These are phyloP conservation scores for Cryptocephalus moraei DNA, from an alignment of 2,888 invertebrate genomes.

Conservation along the genomic window DNA sequence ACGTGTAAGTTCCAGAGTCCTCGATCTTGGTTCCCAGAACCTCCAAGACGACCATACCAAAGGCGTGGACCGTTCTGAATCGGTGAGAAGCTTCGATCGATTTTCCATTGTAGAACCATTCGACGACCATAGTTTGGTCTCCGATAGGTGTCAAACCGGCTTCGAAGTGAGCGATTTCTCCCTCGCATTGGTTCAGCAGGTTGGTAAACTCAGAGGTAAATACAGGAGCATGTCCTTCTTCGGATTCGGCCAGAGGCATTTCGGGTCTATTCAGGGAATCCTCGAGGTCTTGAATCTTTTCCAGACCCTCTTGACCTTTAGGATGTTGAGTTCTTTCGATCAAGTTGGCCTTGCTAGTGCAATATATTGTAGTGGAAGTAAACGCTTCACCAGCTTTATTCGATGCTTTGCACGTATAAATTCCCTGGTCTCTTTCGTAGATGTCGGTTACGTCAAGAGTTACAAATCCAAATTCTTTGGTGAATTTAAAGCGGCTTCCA, in stretches of 20 bases:
- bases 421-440: conserved; percentile 87
- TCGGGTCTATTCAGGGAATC: conserved; percentile 70
- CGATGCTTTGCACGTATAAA: conserved; percentile 84
- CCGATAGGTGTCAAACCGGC: conserved; percentile 90
- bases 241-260: conserved; percentile 55
- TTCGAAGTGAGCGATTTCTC: conserved; percentile 96
- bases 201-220: conserved; percentile 83
- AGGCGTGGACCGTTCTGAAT: conserved; percentile 87
- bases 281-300: conserved; percentile 83
- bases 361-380: conserved; percentile 81
- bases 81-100: conserved; percentile 81
- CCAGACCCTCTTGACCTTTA: conserved; percentile 86
- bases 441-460: conserved; percentile 87
- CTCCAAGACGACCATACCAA: conserved; percentile 95
- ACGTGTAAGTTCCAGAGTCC: conserved; percentile 84
- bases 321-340: conserved; percentile 89
- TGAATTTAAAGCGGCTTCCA: conserved; percentile 83
- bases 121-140: conserved; percentile 87
- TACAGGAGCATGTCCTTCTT: conserved; percentile 75
- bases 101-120: conserved; percentile 94
- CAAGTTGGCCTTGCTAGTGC: conserved; percentile 68
- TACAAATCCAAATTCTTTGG: conserved; percentile 93
- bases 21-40: conserved; percentile 87
- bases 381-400: conserved; percentile 86
- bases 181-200: conserved; percentile 77